Evolutionary conservation across 2,797 vertebrate species (phyloP), one percentile per base, ranked within the genome.

Genomic region (Salarias fasciatus): DNA sequence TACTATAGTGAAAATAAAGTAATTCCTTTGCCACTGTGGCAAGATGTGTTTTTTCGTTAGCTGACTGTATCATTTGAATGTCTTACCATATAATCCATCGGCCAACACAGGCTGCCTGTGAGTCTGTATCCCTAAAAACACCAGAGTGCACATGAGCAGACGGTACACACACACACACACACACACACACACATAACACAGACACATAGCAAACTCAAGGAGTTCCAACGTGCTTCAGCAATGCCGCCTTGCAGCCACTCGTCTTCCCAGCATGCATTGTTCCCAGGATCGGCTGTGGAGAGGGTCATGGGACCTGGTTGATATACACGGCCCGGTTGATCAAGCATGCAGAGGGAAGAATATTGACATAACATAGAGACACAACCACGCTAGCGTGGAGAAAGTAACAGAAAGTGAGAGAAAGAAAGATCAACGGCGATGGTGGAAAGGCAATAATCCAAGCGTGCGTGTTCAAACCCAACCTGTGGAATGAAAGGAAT

Each of bases 31-130:
- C 86, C 86, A 81, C 59, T 24, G 79, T 74, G 74, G 66, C 67
- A 53, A 14, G 0, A 8, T 55, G 62, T 57, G 52, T 63, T 80
- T 77, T n/a, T 42, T 37, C 24, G 75, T 63, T 46, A 49, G 37
- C 48, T 61, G 54, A 11, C 59, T 44, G 33, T 66, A 83, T 73
- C 54, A 63, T 74, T 72, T 77, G 33, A 86, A 77, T 61, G 57
- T 83, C 91, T 93, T 93, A 93, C 90, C 92, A 92, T 91, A 81
- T 92, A 92, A 48, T 92, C 91, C 91, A 93, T 92, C n/a, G 83
- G 86, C 73, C 84, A 85, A 87, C 79, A 88, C 59, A 71, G 71
- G 76, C 80, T 82, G 81, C 49, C 69, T 92, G 87, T 72, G 72
- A 81, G 66, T 82, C 91, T 90, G 83, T 83, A 78, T 79, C 85